Evolutionary conservation across 2,113 vertebrate genomes (phyloP).

Genomic region (Labrus mixtus): DNA sequence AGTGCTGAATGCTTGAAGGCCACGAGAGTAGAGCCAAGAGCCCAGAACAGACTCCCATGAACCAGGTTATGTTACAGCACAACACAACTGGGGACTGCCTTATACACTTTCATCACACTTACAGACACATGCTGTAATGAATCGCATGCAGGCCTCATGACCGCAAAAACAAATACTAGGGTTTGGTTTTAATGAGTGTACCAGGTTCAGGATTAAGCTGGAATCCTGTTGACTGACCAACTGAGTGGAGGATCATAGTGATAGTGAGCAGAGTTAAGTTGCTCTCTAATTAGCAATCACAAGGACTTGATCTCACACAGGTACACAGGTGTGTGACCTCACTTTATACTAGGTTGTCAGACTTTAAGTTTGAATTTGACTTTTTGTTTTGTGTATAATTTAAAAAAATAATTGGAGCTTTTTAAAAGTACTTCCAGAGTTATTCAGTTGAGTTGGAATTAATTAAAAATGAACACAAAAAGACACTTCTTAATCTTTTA

Average conservation of each 20-base stretch:
- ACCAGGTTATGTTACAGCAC: constrained; percentile 65
- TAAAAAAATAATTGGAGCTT: not conserved
- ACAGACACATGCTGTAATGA: constrained; percentile 46
- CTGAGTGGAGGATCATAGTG: constrained; percentile 54
- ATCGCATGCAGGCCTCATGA: constrained; percentile 40
- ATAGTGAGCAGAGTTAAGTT: constrained; percentile 66
- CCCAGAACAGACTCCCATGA: constrained; percentile 58
- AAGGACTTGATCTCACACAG: constrained; percentile 32
- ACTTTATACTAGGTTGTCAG: constrained; percentile 8
- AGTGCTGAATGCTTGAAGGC: constrained; percentile 58
- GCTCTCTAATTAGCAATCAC: constrained; percentile 69
- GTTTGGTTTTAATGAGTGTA: constrained; percentile 69
- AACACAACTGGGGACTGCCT: constrained; percentile 44
- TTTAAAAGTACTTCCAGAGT: not conserved
- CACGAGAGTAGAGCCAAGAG: constrained; percentile 47
- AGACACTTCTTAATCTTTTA: too few relatives aligned
- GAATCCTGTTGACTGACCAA: constrained; percentile 73
- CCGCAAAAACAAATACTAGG: constrained; percentile 54
- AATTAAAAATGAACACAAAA: too few relatives aligned
- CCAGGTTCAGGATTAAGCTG: constrained; percentile 66
- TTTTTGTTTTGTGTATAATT: not conserved
- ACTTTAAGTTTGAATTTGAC: not conserved
- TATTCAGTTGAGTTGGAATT: too few relatives aligned
- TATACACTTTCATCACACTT: constrained; percentile 44
- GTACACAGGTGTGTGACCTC: constrained; percentile 6